Evolutionary conservation across 2,113 vertebrate genomes (phyloP).

Genomic region (Monopterus albus): DNA sequence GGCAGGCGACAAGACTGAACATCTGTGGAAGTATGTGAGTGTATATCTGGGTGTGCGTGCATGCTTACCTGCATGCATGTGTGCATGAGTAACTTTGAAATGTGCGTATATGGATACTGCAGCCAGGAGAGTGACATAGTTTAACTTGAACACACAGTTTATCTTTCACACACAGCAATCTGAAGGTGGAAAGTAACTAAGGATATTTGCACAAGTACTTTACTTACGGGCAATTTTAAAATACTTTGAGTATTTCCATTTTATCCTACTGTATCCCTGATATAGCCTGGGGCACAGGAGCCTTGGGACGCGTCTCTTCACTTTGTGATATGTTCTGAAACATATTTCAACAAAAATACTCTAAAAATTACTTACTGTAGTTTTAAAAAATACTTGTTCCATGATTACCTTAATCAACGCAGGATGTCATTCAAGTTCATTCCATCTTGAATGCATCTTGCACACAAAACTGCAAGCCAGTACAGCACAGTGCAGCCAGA

Average conservation of each 20-base stretch:
- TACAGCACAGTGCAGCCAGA: neutral
- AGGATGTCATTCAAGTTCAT: neutral
- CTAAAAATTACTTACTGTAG: no score
- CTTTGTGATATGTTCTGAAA: no score
- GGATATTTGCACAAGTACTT: neutral
- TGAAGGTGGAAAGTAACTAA: neutral
- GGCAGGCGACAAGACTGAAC: conserved; percentile 13
- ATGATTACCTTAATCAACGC: neutral
- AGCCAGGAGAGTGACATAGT: neutral
- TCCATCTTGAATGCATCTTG: neutral
- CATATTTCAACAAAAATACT: no score
- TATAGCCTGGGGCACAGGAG: no score
- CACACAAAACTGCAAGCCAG: neutral
- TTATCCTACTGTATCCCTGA: no score
- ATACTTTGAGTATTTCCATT: neutral
- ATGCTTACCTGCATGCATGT: conserved; percentile 7
- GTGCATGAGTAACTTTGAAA: neutral
- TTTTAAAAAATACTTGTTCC: no score
- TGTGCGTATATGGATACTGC: neutral
- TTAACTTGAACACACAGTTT: neutral
- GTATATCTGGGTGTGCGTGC: conserved; percentile 5
- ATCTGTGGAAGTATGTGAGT: conserved; percentile 20
- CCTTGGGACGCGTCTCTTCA: no score
- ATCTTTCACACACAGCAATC: neutral
- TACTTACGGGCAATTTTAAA: neutral